Percentiles rank a stretch among this genome's conserved stretches.
These are phyloP conservation scores for Pungitius pungitius DNA, from an alignment of 2,113 vertebrate species.

Conservation along the genomic window DNA sequence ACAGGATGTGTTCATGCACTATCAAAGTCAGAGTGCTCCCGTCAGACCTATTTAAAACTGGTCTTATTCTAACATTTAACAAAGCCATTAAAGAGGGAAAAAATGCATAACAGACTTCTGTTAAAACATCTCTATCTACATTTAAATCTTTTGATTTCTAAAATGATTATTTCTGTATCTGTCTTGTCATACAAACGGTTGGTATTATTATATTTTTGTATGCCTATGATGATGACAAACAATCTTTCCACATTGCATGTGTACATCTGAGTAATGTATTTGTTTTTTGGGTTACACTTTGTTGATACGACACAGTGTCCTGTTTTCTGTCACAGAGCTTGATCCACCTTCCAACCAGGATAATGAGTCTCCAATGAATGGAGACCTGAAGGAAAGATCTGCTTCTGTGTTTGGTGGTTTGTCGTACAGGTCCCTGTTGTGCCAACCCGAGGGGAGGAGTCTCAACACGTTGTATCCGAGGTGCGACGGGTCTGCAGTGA, in stretches of 20 bases:
- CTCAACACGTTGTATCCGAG: too few relatives aligned
- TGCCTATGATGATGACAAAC: too few relatives aligned
- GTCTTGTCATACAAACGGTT: background rate
- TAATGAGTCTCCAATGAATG: background rate
- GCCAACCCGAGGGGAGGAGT: too few relatives aligned
- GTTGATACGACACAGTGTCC: background rate
- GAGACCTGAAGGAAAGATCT: too few relatives aligned
- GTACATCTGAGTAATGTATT: background rate
- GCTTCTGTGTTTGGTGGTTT: too few relatives aligned
- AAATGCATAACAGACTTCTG: background rate
- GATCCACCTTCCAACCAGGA: background rate
- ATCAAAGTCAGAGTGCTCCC: conserved; percentile 72
- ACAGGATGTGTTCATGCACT: conserved; percentile 69
- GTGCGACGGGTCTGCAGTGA: too few relatives aligned
- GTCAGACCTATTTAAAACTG: conserved; percentile 12
- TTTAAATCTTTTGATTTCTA: background rate
- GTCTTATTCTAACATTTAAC: too few relatives aligned
- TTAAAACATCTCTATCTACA: background rate
- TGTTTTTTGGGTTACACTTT: background rate
- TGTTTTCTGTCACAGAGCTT: background rate
- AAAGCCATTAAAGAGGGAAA: too few relatives aligned
- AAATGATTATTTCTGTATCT: background rate
- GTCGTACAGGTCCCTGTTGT: too few relatives aligned
- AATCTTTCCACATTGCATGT: background rate
- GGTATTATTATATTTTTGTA: background rate